Conservation (phyloP, 64 coral and sea anemone genomes). For the Hydrozoanthus tunicans region DNA sequence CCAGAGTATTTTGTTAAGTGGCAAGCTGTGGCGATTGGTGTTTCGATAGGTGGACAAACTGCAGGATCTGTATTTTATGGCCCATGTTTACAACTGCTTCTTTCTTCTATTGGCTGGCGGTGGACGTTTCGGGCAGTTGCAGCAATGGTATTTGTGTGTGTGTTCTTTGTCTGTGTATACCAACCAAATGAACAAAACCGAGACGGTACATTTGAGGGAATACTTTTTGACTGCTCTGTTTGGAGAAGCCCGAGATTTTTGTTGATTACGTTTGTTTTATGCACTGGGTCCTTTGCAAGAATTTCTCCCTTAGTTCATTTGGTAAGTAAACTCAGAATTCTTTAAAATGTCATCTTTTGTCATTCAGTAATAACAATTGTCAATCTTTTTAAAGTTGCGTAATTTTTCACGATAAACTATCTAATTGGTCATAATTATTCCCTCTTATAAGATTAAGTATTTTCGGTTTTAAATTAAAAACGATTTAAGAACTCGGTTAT, state of each 20-base stretch:
- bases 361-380: too few relatives aligned
- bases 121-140: slow-evolving; percentile 23
- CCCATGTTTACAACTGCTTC: slow-evolving; percentile 14
- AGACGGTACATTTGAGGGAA: background rate
- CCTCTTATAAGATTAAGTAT: too few relatives aligned
- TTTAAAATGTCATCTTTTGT: too few relatives aligned
- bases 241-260: background rate
- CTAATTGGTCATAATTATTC: too few relatives aligned
- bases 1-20: slow-evolving; percentile 36
- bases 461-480: too few relatives aligned
- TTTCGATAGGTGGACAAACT: slow-evolving; percentile 4
- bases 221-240: slow-evolving; percentile 13
- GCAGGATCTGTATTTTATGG: slow-evolving; percentile 33
- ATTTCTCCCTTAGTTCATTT: background rate
- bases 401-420: too few relatives aligned
- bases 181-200: background rate
- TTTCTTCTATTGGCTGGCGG: slow-evolving; percentile 28
- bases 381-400: too few relatives aligned
- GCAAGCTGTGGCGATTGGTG: background rate
- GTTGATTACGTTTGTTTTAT: background rate
- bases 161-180: slow-evolving; percentile 12
- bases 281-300: background rate
- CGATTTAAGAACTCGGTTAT: too few relatives aligned
- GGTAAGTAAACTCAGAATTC: background rate
- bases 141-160: background rate